Evolutionary conservation across 1,140 invertebrate species (phyloP).

Genomic region (Aphaenogaster floridana): DNA sequence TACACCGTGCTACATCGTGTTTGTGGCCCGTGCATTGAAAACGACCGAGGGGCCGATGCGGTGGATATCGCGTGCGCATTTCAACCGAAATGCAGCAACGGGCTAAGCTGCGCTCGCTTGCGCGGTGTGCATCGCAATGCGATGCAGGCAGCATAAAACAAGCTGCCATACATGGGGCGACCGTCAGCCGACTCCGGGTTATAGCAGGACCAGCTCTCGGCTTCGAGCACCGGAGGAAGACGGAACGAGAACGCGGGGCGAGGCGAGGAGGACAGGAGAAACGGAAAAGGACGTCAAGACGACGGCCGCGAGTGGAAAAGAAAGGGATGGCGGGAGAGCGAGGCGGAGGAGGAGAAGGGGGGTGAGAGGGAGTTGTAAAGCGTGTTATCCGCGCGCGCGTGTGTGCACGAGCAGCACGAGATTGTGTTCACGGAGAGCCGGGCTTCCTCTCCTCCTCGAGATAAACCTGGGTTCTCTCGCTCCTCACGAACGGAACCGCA

Average conservation of each 20-base stretch:
- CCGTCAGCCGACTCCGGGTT: slow-evolving; percentile 84
- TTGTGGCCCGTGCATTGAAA: slow-evolving; percentile 30
- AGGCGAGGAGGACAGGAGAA: neutral
- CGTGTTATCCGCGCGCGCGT: slow-evolving; percentile 72
- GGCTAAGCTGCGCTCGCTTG: slow-evolving; percentile 50
- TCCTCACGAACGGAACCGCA: slow-evolving; percentile 73
- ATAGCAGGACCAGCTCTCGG: slow-evolving; percentile 81
- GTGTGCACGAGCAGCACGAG: slow-evolving; percentile 38
- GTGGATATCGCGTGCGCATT: slow-evolving; percentile 81
- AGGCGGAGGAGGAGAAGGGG: neutral
- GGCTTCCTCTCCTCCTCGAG: slow-evolving; percentile 74
- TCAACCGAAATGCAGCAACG: slow-evolving; percentile 79
- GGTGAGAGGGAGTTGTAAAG: slow-evolving; percentile 38
- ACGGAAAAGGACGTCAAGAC: slow-evolving; percentile 45
- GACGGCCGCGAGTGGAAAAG: slow-evolving; percentile 56
- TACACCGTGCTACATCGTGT: slow-evolving; percentile 22
- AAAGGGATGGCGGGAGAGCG: neutral
- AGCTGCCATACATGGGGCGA: slow-evolving; percentile 87
- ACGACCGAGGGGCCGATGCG: slow-evolving; percentile 28
- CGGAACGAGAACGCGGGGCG: slow-evolving; percentile 58
- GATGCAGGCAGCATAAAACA: slow-evolving; percentile 85
- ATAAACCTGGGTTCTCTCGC: slow-evolving; percentile 72
- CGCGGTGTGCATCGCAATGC: slow-evolving; percentile 80
- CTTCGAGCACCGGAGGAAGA: slow-evolving; percentile 63
- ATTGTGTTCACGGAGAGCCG: slow-evolving; percentile 78